Base-by-base conservation (phyloP, 2,888 invertebrate genomes). In the Charanyca ferruginea region DNA sequence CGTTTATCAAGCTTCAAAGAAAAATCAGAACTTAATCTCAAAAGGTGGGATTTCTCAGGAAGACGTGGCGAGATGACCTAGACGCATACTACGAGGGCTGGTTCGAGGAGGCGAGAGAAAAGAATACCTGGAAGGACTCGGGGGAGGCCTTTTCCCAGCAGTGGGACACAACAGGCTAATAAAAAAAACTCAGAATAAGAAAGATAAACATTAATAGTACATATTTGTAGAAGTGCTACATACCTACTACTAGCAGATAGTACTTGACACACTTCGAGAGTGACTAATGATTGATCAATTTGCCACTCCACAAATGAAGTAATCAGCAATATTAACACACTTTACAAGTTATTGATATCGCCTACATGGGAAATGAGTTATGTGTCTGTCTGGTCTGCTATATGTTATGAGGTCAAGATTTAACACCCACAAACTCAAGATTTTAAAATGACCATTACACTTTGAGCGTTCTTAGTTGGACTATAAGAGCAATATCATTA, bases 371-470 rank as follows among this genome's bases (percentile, higher is more conserved):
- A 57, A 64, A 57, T 77, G 63, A 82, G 38, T 77, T 66, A 77
- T 79, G 41, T 55, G 57, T 73, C 53, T 54, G 47, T 62, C 62
- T 75, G 52, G 52, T 55, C 42, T 20, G 57, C 32, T 55, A 62
- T 68, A 60, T 81, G 73, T 78, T 62, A 71, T 49, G 51, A 66
- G 81, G 83, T 76, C 83, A 81, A 79, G 61, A 66, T 47, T 63
- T 16, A 16, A 76, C 68, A 54, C 78, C 74, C 68, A 76, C 78
- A 8, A 44, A 35, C 22, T 22, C 11, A 49, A 68, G n/a, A 47
- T 32, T 47, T 69, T 32, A 53, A 38, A 57, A 71, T 58, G 48
- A 48, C 44, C 28, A 54, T 28, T 32, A 28, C 41, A 53, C 25
- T 22, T 49, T 44, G 35, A 35, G 51, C 16, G 54, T 68, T 53